phyloP scores from a whole-genome alignment of 2,113 vertebrate genomes.

The Lagopus leucura region DNA sequence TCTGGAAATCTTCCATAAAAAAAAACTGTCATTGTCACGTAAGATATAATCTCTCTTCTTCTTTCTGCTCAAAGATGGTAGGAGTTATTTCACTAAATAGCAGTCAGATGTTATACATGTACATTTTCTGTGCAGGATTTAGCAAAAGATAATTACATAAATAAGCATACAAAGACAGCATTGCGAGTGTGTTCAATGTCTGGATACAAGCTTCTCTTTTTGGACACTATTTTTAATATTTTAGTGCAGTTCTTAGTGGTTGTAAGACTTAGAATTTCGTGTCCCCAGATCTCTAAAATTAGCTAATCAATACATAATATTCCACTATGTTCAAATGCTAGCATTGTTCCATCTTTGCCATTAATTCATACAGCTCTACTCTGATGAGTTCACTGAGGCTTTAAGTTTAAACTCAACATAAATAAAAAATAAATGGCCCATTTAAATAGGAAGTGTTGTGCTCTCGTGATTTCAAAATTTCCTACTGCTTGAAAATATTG shows the following conservation, averaged over 20 bases:
- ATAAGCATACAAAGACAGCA: background rate
- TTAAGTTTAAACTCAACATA: background rate
- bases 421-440: background rate
- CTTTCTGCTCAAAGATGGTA: background rate
- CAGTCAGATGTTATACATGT: background rate
- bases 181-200: background rate
- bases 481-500: background rate
- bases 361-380: background rate
- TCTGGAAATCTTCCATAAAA: background rate
- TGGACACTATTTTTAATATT: background rate
- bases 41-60: background rate
- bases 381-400: background rate
- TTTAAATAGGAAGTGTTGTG: background rate
- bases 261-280: background rate
- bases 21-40: background rate
- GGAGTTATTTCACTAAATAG: background rate
- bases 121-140: background rate
- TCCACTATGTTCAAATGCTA: background rate
- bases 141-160: background rate
- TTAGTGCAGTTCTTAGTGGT: background rate
- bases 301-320: conserved; percentile 7
- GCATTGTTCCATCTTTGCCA: background rate
- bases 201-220: background rate
- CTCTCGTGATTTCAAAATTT: background rate
- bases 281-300: background rate